phyloP scores from a whole-genome alignment of 2,797 vertebrate species.

The Sebastes itinus region DNA sequence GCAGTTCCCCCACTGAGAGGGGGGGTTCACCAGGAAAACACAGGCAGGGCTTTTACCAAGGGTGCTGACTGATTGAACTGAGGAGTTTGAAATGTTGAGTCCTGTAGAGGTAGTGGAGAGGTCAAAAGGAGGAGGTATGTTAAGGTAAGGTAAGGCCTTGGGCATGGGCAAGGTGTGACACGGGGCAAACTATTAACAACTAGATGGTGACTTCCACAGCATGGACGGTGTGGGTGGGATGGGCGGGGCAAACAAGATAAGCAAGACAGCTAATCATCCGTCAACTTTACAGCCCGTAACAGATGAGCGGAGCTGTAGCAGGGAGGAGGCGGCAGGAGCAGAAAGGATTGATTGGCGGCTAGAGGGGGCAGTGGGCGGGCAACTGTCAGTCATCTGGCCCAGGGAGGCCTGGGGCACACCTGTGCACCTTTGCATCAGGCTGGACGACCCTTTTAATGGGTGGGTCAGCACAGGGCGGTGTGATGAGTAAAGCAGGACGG shows the following conservation, averaged over 20 bases:
- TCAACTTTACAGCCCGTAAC: slow-evolving; percentile 68
- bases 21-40: slow-evolving; percentile 47
- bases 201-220: slow-evolving; percentile 23
- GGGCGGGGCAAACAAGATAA: slow-evolving; percentile 50
- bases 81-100: slow-evolving; percentile 11
- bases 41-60: slow-evolving; percentile 45
- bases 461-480: slow-evolving; percentile 15
- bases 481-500: slow-evolving; percentile 49
- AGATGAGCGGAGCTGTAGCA: slow-evolving; percentile 61
- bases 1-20: slow-evolving; percentile 32
- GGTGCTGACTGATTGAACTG: slow-evolving; percentile 29
- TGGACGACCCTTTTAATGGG: slow-evolving; percentile 35
- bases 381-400: slow-evolving; percentile 62
- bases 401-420: slow-evolving; percentile 62
- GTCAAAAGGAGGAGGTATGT: slow-evolving; percentile 21
- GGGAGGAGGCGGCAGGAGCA: slow-evolving; percentile 30
- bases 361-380: slow-evolving; percentile 53
- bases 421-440: slow-evolving; percentile 54
- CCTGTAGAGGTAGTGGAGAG: slow-evolving; percentile 26
- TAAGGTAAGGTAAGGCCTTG: slow-evolving; percentile 19
- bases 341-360: slow-evolving; percentile 53
- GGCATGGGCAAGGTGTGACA: slow-evolving; percentile 6
- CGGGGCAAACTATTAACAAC: background rate
- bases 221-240: slow-evolving; percentile 15
- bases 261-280: slow-evolving; percentile 51